Evolutionary conservation across 1,140 invertebrate species (phyloP).

Genomic region (Drosophila insularis): DNA sequence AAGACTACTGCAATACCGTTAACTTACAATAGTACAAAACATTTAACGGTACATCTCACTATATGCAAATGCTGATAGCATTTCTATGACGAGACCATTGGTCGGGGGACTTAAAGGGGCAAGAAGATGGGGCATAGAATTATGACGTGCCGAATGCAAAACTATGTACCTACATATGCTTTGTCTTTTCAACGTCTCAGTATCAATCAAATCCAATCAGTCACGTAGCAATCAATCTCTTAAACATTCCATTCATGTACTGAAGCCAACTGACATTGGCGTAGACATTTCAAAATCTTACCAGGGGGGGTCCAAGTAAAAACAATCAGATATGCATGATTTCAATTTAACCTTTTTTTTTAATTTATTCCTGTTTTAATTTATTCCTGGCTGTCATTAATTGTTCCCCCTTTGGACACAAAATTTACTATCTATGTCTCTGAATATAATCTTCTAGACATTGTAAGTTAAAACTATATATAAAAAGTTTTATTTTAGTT

Average conservation of each 20-base stretch:
- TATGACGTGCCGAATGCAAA: conserved; percentile 60
- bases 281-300: neutral
- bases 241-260: conserved; percentile 41
- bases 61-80: conserved; percentile 24
- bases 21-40: conserved; percentile 41
- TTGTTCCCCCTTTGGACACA: too few species aligned
- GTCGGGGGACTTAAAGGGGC: neutral
- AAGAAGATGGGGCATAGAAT: conserved; percentile 7
- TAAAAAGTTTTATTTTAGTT: too few species aligned
- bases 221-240: conserved; percentile 54
- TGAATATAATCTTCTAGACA: too few species aligned
- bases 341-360: too few species aligned
- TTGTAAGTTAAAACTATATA: too few species aligned
- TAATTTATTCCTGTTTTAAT: too few species aligned
- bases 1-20: conserved; percentile 29
- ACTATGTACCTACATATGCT: conserved; percentile 1
- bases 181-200: conserved; percentile 7
- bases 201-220: conserved; percentile 66
- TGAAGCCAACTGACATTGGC: neutral
- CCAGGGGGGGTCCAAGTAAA: neutral
- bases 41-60: conserved; percentile 27
- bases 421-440: too few species aligned
- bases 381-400: too few species aligned
- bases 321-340: neutral
- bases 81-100: too few species aligned